phyloP scores from a whole-genome alignment of 2,797 vertebrate genomes.

The Scleropages formosus region DNA sequence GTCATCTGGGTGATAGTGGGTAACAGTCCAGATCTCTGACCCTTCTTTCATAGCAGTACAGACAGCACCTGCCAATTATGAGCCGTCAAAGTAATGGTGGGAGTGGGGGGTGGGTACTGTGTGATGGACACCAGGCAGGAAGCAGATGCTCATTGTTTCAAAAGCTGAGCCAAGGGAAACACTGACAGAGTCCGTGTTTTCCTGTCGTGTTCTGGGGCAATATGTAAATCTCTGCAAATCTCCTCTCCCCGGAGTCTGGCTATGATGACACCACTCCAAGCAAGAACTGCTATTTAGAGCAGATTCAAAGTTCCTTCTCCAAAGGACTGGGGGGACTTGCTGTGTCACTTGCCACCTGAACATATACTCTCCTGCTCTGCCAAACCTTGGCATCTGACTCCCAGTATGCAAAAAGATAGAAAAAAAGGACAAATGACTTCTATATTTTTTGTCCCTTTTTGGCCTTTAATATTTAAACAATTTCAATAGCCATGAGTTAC shows the following conservation, averaged over 20 bases:
- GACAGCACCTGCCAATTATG: not conserved
- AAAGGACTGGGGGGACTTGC: conserved; percentile 5
- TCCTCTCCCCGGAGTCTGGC: conserved; percentile 41
- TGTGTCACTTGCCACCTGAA: conserved; percentile 15
- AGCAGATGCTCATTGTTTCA: not conserved
- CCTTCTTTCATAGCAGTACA: not conserved
- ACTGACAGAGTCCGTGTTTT: conserved; percentile 45
- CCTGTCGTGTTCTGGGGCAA: conserved; percentile 36
- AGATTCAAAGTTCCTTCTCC: conserved; percentile 41
- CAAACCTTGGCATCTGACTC: too few relatives aligned
- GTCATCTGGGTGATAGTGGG: conserved; percentile 13
- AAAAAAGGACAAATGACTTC: not conserved
- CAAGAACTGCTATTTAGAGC: conserved; percentile 43
- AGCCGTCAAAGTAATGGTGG: conserved; percentile 4
- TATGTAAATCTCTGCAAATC: conserved; percentile 33
- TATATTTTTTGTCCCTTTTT: too few relatives aligned
- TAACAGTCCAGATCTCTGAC: not conserved
- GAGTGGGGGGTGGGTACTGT: not conserved
- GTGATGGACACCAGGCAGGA: not conserved
- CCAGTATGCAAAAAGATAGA: not conserved
- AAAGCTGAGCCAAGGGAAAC: conserved; percentile 8
- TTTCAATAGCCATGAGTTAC: too few relatives aligned
- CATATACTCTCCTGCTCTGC: not conserved
- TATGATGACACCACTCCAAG: conserved; percentile 50
- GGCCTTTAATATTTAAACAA: too few relatives aligned